phyloP scores from a whole-genome alignment of 2,888 invertebrate species.

The Chrysomela aeneicollis region DNA sequence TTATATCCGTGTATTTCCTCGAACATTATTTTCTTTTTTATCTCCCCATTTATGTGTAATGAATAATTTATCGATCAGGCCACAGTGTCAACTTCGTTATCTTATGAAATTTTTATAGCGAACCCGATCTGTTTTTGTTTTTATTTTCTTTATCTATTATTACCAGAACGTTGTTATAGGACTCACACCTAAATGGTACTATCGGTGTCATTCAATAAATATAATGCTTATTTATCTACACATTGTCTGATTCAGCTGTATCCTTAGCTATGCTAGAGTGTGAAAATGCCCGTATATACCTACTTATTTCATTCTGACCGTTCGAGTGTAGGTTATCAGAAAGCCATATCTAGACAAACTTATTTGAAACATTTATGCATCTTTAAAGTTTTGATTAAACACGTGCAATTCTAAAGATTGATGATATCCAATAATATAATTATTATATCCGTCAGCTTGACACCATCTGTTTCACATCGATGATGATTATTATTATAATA shows the following conservation, averaged over 20 bases:
- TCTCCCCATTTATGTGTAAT: neutral
- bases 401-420: no score
- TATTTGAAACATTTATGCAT: no score
- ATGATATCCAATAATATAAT: no score
- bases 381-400: no score
- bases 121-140: slow-evolving; percentile 6
- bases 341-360: no score
- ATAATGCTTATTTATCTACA: neutral
- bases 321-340: no score
- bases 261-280: neutral
- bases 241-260: neutral
- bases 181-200: neutral
- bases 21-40: neutral
- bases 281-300: neutral
- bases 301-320: neutral
- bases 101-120: neutral
- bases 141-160: neutral
- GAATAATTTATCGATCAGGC: neutral
- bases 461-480: no score
- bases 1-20: neutral
- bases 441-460: no score
- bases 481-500: no score
- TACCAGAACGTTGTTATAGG: neutral
- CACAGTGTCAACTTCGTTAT: neutral
- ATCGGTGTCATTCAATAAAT: neutral